Evolutionary conservation across 2,888 invertebrate genomes (phyloP), one percentile per base, ranked within the genome.

Genomic region (Coleophora deauratella): DNA sequence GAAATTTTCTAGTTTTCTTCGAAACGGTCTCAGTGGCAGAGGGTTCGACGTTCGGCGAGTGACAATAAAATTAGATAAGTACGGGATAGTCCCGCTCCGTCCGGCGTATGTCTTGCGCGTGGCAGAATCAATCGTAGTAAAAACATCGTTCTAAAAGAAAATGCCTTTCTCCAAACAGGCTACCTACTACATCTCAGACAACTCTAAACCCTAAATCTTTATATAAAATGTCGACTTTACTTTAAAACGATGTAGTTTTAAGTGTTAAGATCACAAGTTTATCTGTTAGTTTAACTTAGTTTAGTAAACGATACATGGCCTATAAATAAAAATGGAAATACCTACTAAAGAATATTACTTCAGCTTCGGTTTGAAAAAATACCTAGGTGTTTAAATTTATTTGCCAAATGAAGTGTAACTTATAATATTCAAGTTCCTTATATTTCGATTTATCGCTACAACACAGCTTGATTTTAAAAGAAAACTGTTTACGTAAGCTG

Each of bases 21-120:
- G 45, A 45, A 50, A 45, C 47, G 49, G 53, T 48, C 45, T 51
- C 47, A 47, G 51, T 44, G 45, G 46, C 54, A 53, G 55, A 59
- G 59, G 59, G 59, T 58, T 54, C 49, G 53, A 54, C 53, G 54
- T 50, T 37, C 38, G 65, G 64, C 69, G 71, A 73, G 75, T 82
- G 81, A 84, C 81, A 82, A 81, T 84, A 84, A 84, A 84, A 84
- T 84, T 81, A 84, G 82, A 84, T 82, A 84, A 82, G 80, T 82
- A 75, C 74, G 66, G 77, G 76, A 79, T 74, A 73, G 73, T 68
- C 68, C 62, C 66, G 71, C 63, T 67, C 52, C 59, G 65, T 60
- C 66, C 66, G 51, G 63, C 66, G 66, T 66, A 66, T 74, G 71
- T 72, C 73, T 72, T 76, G 76, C 77, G 74, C 57, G 72, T 76